Percentiles rank a stretch among this genome's conserved stretches.
phyloP scores from a whole-genome alignment of 1,140 invertebrate genomes.

The Fragariocoptes setiger region DNA sequence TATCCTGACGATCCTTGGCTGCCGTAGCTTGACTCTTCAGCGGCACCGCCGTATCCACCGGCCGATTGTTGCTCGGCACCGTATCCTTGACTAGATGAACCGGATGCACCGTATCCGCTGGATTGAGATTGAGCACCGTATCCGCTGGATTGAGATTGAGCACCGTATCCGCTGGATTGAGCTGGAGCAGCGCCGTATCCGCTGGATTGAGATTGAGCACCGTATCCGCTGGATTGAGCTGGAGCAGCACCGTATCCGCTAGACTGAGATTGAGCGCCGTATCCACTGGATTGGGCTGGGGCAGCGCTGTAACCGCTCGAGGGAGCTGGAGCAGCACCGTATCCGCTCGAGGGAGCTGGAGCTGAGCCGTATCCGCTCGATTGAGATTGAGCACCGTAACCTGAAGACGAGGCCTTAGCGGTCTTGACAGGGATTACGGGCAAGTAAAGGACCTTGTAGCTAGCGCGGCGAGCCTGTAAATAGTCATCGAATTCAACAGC shows the following conservation, averaged over 20 bases:
- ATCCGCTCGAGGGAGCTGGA: not conserved
- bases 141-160: not conserved
- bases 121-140: not conserved
- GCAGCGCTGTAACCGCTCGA: not conserved
- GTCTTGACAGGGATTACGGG: conserved; percentile 5
- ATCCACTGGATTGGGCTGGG: not conserved
- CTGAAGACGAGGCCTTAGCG: not conserved
- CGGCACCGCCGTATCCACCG: not conserved
- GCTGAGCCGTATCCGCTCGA: not conserved
- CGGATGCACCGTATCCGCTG: not conserved
- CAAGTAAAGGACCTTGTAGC: conserved; percentile 9
- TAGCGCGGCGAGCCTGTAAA: no score
- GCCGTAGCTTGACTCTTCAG: not conserved
- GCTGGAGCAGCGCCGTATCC: not conserved
- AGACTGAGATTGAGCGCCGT: not conserved
- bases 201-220: not conserved
- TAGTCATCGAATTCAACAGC: no score
- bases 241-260: not conserved
- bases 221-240: not conserved
- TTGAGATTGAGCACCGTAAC: not conserved
- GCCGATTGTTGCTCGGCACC: not conserved
- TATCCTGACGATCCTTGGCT: not conserved
- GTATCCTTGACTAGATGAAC: not conserved
- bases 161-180: not conserved
- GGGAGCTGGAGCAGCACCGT: not conserved